Evolutionary conservation across 2,113 vertebrate genomes (phyloP), one percentile per base, ranked within the genome.

Genomic region (Heterocephalus glaber): DNA sequence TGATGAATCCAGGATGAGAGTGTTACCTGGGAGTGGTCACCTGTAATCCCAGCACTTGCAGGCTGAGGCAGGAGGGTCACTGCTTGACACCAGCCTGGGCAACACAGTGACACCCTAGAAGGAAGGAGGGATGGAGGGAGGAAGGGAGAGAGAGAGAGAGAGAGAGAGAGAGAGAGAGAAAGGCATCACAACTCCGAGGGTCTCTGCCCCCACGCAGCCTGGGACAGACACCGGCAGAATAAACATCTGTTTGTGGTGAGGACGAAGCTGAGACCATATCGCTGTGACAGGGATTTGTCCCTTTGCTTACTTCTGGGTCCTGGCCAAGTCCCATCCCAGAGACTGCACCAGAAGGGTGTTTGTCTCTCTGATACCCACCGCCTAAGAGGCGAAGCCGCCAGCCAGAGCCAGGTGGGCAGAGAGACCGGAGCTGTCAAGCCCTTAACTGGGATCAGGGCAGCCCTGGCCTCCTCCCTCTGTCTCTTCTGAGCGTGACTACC

Each of bases 291-390:
- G 9, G 20, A 20, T 63, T 49, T 56, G 49, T 60, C 52, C 80
- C 79, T 72, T 58, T 68, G 38, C 58, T 95, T 94, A 70, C 79
- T 86, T 95, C 91, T 93, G 49, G 52, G 68, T 96, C 80, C 79
- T 97, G 90, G 68, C 82, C 80, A 80, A 89, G 80, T 84, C 95
- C 83, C 83, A 22, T 8, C 7, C 26, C 24, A 86, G 86, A 94
- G 94, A 79, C 66, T 84, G 60, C 79, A 66, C 22, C 92, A 89
- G 76, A 93, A 86, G 86, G 86, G 83, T 74, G 81, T 84, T 93
- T 47, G n/a, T 97, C 89, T 81, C 80, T 22, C 86, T 80, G 95
- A 96, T 86, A 96, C 68, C 74, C 83, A 19, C 47, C 38, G 20
- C 89, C 56, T 0, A 9, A 77, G 93, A 84, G 72, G 85, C 3